Conservation (phyloP, 2,888 invertebrate genomes). For the Nomada fucata region DNA sequence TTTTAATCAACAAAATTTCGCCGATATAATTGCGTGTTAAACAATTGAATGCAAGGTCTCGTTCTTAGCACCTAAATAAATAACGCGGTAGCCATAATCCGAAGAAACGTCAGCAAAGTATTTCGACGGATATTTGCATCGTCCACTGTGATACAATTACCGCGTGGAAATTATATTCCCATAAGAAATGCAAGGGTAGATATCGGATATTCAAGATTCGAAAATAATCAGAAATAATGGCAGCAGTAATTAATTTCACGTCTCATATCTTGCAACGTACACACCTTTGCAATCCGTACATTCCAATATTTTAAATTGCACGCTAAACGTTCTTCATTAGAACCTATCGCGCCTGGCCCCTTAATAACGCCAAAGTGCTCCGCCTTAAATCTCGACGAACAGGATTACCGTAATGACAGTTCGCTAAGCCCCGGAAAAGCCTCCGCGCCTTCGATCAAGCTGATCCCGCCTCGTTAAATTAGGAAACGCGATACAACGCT, state of each 20-base stretch:
- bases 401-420: constrained; percentile 42
- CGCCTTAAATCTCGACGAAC: constrained; percentile 24
- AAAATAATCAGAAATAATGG: constrained; percentile 1
- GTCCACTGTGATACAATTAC: constrained; percentile 20
- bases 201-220: not conserved
- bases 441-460: constrained; percentile 18
- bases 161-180: not conserved
- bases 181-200: too few relatives aligned
- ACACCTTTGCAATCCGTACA: not conserved
- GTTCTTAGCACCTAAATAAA: not conserved
- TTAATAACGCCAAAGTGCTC: not conserved
- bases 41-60: too few relatives aligned
- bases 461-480: constrained; percentile 24
- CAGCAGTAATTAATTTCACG: not conserved
- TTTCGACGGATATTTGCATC: constrained; percentile 20
- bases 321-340: not conserved
- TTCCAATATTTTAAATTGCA: not conserved
- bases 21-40: too few relatives aligned
- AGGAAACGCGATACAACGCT: too few relatives aligned
- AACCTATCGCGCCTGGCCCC: not conserved
- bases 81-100: not conserved
- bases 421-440: constrained; percentile 22
- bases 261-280: not conserved
- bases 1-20: not conserved
- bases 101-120: not conserved